Percentiles rank a stretch among this genome's conserved stretches.
Evolutionary conservation across 2,113 vertebrate species (phyloP).

Genomic region (Panthera uncia): DNA sequence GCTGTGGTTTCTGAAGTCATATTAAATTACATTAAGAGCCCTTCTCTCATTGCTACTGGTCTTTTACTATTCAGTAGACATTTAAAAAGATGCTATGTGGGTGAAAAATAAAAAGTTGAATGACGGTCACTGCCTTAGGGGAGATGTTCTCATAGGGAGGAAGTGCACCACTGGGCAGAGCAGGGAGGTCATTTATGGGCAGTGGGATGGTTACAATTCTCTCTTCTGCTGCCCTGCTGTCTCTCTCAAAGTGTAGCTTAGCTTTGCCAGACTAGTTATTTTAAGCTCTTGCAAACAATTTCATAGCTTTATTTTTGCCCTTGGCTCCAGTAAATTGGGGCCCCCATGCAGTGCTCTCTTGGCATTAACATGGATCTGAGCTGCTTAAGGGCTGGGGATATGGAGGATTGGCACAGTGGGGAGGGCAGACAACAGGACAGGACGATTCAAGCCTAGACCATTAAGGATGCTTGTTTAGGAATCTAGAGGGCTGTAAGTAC

Average conservation of each 20-base stretch:
- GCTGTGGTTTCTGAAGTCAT: constrained; percentile 78
- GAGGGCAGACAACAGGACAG: background rate
- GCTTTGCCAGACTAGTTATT: constrained; percentile 72
- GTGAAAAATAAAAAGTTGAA: constrained; percentile 69
- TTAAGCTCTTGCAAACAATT: constrained; percentile 79
- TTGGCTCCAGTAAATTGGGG: constrained; percentile 67
- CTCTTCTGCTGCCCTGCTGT: constrained; percentile 53
- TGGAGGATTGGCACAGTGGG: background rate
- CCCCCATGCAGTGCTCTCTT: constrained; percentile 60
- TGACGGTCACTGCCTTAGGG: constrained; percentile 44
- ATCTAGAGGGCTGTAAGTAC: background rate
- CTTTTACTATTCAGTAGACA: constrained; percentile 58
- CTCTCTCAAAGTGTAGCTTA: constrained; percentile 63
- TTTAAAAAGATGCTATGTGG: constrained; percentile 68
- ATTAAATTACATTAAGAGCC: constrained; percentile 72
- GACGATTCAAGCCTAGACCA: background rate
- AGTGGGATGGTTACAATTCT: constrained; percentile 22
- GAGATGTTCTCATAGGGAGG: constrained; percentile 65
- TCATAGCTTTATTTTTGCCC: constrained; percentile 77
- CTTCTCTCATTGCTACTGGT: constrained; percentile 67
- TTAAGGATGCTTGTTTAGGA: background rate
- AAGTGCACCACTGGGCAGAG: constrained; percentile 32
- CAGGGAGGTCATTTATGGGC: constrained; percentile 57
- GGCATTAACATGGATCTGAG: constrained; percentile 24
- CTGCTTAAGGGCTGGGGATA: background rate